Evolutionary conservation across 1,140 invertebrate genomes (phyloP), one percentile per base, ranked within the genome.

Genomic region (Drosophila simulans): DNA sequence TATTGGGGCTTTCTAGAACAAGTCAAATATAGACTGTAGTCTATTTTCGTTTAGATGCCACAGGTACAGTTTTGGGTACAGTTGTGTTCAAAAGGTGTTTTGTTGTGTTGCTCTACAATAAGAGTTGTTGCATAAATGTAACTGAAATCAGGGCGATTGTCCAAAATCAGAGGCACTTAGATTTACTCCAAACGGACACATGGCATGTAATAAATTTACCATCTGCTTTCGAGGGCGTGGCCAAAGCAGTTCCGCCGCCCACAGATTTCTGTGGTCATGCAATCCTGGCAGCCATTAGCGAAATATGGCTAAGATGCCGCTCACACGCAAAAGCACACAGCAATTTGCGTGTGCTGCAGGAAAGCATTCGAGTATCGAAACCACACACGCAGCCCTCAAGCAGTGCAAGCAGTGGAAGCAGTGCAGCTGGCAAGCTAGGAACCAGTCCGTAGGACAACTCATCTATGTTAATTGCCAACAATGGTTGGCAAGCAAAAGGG

Each of bases 181-280:
- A 68, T 45, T 65, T 43, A 65, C 12, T 43, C n/a, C n/a, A 20
- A 43, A 27, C 20, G 64, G 37, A 53, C 22, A 53, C 31, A 63
- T 53, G 64, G 27, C 42, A 65, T 51, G 60, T 51, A 52, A 65
- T 68, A 68, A 65, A 68, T 68, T 31, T 46, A n/a, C n/a, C 58
- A 66, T 64, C 64, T 64, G 57, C 45, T 51, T 34, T 34, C 1
- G 25, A 11, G 54, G 59, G 59, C 39, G 59, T 63, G 59, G 25
- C 5, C 13, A 10, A 20, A 22, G 15, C 58, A 58, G 35, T 31
- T 22, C 12, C 11, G 13, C 58, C 25, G 12, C 22, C 35, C 15
- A 37, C 59, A 51, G 53, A 31, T 58, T 51, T 66, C 31, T 49
- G 31, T 52, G 59, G 60, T 63, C 59, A 68, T 68, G 64, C 64